A percentile compares a stretch with the other conserved stretches of the same genome.
phyloP scores from a whole-genome alignment of 2,113 vertebrate genomes.

The Notiomystis cincta region DNA sequence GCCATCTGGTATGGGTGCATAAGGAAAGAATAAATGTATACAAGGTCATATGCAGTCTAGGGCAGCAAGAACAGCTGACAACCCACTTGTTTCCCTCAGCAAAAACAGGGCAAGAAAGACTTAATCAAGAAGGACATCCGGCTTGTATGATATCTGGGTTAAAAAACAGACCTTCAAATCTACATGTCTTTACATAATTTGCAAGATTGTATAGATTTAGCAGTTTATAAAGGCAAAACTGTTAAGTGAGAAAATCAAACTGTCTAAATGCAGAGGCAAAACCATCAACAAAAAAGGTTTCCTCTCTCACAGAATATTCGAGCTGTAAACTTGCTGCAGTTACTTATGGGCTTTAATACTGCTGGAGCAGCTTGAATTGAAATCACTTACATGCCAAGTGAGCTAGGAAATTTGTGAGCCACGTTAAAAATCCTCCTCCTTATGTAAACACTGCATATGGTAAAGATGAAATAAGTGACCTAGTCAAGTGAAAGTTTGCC shows the following conservation, averaged over 20 bases:
- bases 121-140: not conserved
- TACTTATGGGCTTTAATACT: not conserved
- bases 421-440: not conserved
- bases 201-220: not conserved
- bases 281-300: not conserved
- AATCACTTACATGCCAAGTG: not conserved
- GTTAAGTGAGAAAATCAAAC: not conserved
- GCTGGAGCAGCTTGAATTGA: not conserved
- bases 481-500: not conserved
- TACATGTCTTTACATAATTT: not conserved
- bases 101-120: not conserved
- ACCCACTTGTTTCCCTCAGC: not conserved
- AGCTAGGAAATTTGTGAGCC: not conserved
- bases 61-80: not conserved
- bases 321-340: not conserved
- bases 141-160: not conserved
- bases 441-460: not conserved
- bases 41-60: not conserved
- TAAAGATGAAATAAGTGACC: conserved; percentile 4
- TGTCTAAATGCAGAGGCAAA: not conserved
- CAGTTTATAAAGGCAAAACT: not conserved
- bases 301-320: not conserved
- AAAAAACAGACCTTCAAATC: conserved; percentile 1
- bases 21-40: not conserved
- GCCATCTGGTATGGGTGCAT: not conserved